Evolutionary conservation across 2,797 vertebrate genomes (phyloP).

Genomic region (Botia kubotai): DNA sequence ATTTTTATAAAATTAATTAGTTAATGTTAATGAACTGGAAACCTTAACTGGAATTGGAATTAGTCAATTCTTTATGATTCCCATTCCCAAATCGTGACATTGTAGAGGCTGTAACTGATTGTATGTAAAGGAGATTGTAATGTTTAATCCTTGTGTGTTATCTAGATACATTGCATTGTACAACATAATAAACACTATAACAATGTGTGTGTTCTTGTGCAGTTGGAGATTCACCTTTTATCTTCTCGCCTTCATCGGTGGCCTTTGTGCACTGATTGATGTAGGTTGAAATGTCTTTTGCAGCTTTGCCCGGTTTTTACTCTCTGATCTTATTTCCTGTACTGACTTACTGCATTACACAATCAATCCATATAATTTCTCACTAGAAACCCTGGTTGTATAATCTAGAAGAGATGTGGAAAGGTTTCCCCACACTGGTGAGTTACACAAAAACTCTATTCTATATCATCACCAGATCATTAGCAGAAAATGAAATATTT

Average conservation of each 20-base stretch:
- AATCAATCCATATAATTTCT: slow-evolving; percentile 3
- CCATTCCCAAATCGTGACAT: background rate
- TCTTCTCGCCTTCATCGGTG: slow-evolving; percentile 94
- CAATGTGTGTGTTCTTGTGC: slow-evolving; percentile 82
- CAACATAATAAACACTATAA: background rate
- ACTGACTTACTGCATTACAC: background rate
- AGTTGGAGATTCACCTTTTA: slow-evolving; percentile 99
- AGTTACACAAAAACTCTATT: slow-evolving; percentile 38
- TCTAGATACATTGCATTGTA: background rate
- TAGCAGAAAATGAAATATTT: background rate
- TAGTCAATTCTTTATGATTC: background rate
- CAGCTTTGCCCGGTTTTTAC: background rate
- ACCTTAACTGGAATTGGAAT: background rate
- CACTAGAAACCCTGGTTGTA: slow-evolving; percentile 94
- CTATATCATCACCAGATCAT: background rate
- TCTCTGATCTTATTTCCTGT: accelerated
- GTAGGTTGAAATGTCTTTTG: slow-evolving; percentile 80
- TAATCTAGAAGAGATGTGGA: slow-evolving; percentile 89
- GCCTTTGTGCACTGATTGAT: slow-evolving; percentile 90
- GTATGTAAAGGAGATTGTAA: too few species aligned
- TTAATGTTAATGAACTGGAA: background rate
- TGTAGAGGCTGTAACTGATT: background rate
- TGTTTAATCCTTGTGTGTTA: background rate
- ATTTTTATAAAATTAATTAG: background rate
- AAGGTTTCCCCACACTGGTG: slow-evolving; percentile 92